Base-by-base conservation (phyloP, 2,888 invertebrate genomes). In the Auanema freiburgensis region DNA sequence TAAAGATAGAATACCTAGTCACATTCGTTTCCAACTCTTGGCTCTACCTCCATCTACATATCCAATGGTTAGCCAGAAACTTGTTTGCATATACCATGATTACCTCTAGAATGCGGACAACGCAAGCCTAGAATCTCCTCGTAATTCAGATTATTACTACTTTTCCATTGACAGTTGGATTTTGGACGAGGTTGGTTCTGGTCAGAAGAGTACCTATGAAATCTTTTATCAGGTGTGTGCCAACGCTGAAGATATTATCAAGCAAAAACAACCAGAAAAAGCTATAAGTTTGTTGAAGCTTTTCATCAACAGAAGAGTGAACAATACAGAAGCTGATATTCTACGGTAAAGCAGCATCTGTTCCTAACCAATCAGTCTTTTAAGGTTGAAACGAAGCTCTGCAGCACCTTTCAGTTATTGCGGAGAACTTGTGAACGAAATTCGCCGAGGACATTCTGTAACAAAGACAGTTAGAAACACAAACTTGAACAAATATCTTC, bases 381-480 rank as follows among this genome's bases (percentile, higher is more conserved):
- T 67, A 25, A 62, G 64, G 23, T 67, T 74, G 12, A 43, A 70
- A 44, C 60, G 66, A 41, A 68, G 69, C 33, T 79, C 82, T 18
- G 72, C 76, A 6, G 80, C 82, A 10, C 81, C 81, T 2, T 83
- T 82, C 57, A 72, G 78, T 2, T 79, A 74, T 54, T 83, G 83
- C 58, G 72, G 77, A 24, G 51, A 63, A 14, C 43, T 82, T 24
- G 77, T 82, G 24, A 83, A 82, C 44, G 71, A 77, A 25, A 63
- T 82, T 25, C 63, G 80, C 46, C 46, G 46, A 5, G 21, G 21
- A 46, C 46, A 46, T 46, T 3, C 21, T 21, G 21, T 21, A 46
- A 46, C 3, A 46, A 46, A 5, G 10, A 3, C 3, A 46, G 4
- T 16, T 6, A 5, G 10, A 5, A 46, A 5, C 3, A 46, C 4